Percentiles rank a stretch among this genome's conserved stretches.
Conservation (phyloP, 2,113 vertebrate genomes). For the Caretta caretta region DNA sequence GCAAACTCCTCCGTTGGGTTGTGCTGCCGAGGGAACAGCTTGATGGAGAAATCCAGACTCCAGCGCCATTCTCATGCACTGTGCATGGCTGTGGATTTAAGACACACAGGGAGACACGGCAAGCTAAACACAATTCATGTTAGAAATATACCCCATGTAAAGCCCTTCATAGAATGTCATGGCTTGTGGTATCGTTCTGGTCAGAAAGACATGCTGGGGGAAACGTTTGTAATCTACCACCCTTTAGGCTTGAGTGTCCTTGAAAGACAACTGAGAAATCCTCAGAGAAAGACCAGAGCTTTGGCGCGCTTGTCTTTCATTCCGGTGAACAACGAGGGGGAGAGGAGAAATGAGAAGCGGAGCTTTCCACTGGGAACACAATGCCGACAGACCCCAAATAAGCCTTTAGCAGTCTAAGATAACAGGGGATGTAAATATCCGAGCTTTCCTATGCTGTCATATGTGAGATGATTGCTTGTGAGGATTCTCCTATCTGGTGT, state of each 20-base stretch:
- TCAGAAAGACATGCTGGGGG: conserved; percentile 14
- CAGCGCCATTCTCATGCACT: background rate
- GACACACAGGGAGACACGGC: background rate
- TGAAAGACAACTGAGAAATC: conserved; percentile 3
- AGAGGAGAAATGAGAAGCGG: background rate
- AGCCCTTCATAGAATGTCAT: background rate
- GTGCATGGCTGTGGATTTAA: fast-evolving
- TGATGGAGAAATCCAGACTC: background rate
- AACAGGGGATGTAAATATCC: background rate
- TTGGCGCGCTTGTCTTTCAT: fast-evolving
- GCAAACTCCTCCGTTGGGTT: background rate
- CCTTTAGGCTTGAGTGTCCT: conserved; percentile 4
- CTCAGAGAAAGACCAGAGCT: background rate
- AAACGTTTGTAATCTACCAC: background rate
- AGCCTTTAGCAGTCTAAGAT: background rate
- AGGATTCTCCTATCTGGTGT: background rate
- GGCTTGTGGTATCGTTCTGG: fast-evolving
- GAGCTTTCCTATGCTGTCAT: background rate
- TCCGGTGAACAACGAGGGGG: background rate
- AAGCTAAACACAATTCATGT: fast-evolving
- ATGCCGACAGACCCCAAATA: fast-evolving
- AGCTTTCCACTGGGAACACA: background rate
- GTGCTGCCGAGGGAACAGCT: fast-evolving
- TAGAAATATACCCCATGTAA: fast-evolving
- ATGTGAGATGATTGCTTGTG: background rate